Evolutionary conservation across 23 tunicate genomes (phyloP).

Genomic region (Halocynthia aurantium): DNA sequence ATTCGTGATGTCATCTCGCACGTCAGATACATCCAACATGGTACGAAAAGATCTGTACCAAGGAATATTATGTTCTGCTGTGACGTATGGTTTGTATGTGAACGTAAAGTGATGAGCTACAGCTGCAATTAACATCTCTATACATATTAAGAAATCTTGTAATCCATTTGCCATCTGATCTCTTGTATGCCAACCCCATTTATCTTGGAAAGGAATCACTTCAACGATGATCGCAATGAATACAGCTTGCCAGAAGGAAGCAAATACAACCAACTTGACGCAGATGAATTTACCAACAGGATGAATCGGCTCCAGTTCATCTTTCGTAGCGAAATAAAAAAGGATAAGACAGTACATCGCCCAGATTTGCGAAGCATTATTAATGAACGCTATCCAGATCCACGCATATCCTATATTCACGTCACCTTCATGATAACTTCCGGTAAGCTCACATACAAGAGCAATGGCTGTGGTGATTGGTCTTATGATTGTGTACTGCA

Average conservation of each 20-base stretch:
- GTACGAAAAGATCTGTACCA: constrained; percentile 87
- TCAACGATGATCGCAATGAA: constrained; percentile 56
- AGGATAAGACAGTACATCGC: constrained; percentile 92
- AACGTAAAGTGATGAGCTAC: constrained; percentile 89
- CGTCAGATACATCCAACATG: constrained; percentile 89
- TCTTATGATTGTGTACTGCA: constrained; percentile 77
- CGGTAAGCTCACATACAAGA: constrained; percentile 55
- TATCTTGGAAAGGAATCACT: constrained; percentile 30
- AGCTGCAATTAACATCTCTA: constrained; percentile 93
- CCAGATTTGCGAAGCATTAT: constrained; percentile 95
- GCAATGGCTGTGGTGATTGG: constrained; percentile 83
- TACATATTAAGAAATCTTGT: constrained; percentile 75
- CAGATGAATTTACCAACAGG: constrained; percentile 87
- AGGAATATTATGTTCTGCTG: constrained; percentile 70
- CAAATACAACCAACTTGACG: constrained; percentile 90
- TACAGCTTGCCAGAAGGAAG: constrained; percentile 93
- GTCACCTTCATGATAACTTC: constrained; percentile 67
- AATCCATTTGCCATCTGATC: constrained; percentile 53
- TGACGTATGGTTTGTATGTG: constrained; percentile 71
- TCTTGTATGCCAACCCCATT: constrained; percentile 71
- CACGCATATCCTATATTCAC: constrained; percentile 57
- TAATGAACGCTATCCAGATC: constrained; percentile 74
- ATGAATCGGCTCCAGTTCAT: constrained; percentile 89
- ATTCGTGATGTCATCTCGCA: constrained; percentile 78
- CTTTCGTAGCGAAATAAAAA: constrained; percentile 79